Percentiles rank a stretch among this genome's conserved stretches.
phyloP scores from a whole-genome alignment of 2,113 vertebrate genomes.

The Nyctibius bracteatus region DNA sequence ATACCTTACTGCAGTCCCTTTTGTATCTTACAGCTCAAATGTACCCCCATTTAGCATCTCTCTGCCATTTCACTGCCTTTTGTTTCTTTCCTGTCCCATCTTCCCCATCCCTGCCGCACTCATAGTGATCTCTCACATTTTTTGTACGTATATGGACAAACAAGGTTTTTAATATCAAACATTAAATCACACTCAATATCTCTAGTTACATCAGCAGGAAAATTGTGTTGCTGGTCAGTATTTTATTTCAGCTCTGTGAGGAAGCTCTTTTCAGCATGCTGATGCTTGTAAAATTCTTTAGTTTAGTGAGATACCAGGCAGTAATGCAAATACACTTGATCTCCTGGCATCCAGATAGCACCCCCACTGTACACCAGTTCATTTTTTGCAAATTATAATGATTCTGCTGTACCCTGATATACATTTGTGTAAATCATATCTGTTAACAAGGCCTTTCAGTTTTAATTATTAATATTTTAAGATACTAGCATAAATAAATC shows the following conservation, averaged over 20 bases:
- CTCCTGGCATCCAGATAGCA: not conserved
- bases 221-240: not conserved
- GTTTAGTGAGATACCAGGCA: not conserved
- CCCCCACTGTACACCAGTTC: not conserved
- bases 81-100: not conserved
- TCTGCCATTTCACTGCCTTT: not conserved
- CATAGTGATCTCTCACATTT: rapidly evolving
- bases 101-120: not conserved
- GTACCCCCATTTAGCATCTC: rapidly evolving
- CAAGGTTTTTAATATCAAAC: not conserved
- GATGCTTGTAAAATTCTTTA: not conserved
- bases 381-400: not conserved
- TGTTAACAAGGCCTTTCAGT: not conserved
- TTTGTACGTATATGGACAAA: not conserved
- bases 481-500: not conserved
- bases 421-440: not conserved
- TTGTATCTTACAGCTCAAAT: not conserved
- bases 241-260: not conserved
- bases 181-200: not conserved
- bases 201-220: not conserved
- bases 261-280: not conserved
- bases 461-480: not conserved
- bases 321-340: not conserved
- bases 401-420: not conserved
- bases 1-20: not conserved